Evolutionary conservation across 2,888 invertebrate genomes (phyloP).

Genomic region (Morpho achilles): DNA sequence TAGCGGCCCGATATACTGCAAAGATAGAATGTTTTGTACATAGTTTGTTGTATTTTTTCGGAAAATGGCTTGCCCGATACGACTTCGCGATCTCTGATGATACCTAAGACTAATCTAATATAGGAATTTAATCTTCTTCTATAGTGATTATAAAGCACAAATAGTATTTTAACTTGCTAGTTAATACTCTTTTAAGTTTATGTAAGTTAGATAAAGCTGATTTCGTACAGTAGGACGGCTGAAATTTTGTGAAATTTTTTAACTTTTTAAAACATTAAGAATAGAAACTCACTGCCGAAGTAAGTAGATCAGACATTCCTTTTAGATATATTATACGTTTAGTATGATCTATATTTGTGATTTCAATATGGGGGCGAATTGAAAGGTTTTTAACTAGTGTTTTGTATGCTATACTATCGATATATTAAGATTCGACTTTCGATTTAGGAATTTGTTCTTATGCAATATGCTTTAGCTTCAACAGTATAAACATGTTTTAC

Average conservation of each 20-base stretch:
- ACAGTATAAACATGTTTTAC: conserved; percentile 51
- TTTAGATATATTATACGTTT: conserved; percentile 14
- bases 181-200: conserved; percentile 16
- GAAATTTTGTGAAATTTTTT: conserved; percentile 18
- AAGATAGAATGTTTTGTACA: conserved; percentile 24
- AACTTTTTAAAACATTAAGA: conserved; percentile 20
- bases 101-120: conserved; percentile 27
- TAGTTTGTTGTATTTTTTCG: conserved; percentile 23
- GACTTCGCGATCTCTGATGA: conserved; percentile 26
- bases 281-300: conserved; percentile 30
- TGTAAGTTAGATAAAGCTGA: conserved; percentile 10
- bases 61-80: conserved; percentile 23
- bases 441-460: conserved; percentile 30
- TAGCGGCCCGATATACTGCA: too few relatives aligned
- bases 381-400: conserved; percentile 32
- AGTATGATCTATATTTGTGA: conserved; percentile 21
- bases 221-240: conserved; percentile 16
- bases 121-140: conserved; percentile 27
- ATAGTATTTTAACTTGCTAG: conserved; percentile 30
- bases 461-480: conserved; percentile 53
- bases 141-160: conserved; percentile 31
- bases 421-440: conserved; percentile 24
- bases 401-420: conserved; percentile 35
- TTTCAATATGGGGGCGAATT: conserved; percentile 19
- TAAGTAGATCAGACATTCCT: conserved; percentile 19